Conservation (phyloP, 2,888 invertebrate genomes). For the Drosophila neotestacea region DNA sequence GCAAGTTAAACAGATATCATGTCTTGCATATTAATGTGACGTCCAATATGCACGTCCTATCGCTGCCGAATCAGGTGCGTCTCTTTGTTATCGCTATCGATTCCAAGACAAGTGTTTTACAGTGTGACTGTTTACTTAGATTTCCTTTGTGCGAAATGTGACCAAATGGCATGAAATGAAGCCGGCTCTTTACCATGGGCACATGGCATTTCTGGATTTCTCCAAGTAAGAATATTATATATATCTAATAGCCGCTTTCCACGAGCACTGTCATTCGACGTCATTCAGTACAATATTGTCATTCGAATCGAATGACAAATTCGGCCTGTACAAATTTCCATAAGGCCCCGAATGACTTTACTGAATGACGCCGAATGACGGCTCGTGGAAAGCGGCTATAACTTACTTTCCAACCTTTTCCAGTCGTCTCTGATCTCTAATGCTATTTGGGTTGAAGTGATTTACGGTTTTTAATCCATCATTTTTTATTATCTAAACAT, state of each 20-base stretch:
- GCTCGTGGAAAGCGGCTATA: too few species aligned
- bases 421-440: too few species aligned
- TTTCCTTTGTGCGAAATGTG: slow-evolving; percentile 95
- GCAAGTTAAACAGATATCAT: slow-evolving; percentile 91
- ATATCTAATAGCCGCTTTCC: too few species aligned
- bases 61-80: slow-evolving; percentile 92
- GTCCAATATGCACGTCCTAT: slow-evolving; percentile 97
- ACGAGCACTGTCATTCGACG: too few species aligned
- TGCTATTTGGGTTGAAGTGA: too few species aligned
- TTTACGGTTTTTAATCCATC: too few species aligned
- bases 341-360: too few species aligned
- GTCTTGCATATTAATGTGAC: slow-evolving; percentile 98
- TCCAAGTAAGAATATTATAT: slow-evolving; percentile 88
- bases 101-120: not conserved
- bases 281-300: too few species aligned
- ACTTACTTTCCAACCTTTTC: not conserved
- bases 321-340: too few species aligned
- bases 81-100: slow-evolving; percentile 5
- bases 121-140: slow-evolving; percentile 64
- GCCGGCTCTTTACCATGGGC: slow-evolving; percentile 98
- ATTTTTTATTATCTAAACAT: too few species aligned
- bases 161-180: slow-evolving; percentile 95
- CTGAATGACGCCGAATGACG: too few species aligned
- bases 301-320: too few species aligned
- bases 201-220: slow-evolving; percentile 98